Base-by-base conservation (phyloP, 2,797 vertebrate genomes). In the Xyrichtys novacula region DNA sequence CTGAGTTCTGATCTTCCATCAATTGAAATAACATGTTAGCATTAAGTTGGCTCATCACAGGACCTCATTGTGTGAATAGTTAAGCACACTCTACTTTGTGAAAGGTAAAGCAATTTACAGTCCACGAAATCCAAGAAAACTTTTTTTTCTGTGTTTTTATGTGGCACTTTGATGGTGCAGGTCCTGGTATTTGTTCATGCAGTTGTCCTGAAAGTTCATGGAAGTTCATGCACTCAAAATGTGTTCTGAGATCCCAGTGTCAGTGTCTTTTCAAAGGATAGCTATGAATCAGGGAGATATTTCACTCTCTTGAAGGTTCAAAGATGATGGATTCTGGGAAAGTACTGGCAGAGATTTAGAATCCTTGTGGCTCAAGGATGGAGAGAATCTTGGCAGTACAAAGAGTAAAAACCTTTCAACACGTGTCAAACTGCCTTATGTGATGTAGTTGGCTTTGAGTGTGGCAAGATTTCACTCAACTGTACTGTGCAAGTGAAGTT, bases 361-460 rank as follows among this genome's bases (percentile, higher is more conserved):
- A 36, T 63, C 19, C 20, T 14, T 44, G 46, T 31, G 6, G 19
- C 44, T 52, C 38, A 58, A 58, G 46, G 60, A 39, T 23, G 25
- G 43, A 44, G 44, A 11, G 9, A 43, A 48, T 20, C 31, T 4
- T 20, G 48, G 19, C 47, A 40, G 39, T 7, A 26, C 20, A 36
- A n/a, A 22, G 11, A 9, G n/a, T 25, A 16, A 40, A 11, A 7
- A 36, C 9, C 4, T 7, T 6, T 3, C 4, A 3, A 26, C 25
- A 36, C 5, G 1, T 49, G 42, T 32, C 11, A 9, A 19, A 49
- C 17, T 15, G 3, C 23, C 23, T 17, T 1, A 1, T 6, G 1
- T 26, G 22, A 2, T 28, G 23, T 11, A 28, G 8, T 15, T n/a
- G 16, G n/a, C n/a, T 49, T 16, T 49, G 7, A 15, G 44, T 20